Evolutionary conservation across 2,888 invertebrate genomes (phyloP), one percentile per base, ranked within the genome.

Genomic region (Leptopilina drosophilae): DNA sequence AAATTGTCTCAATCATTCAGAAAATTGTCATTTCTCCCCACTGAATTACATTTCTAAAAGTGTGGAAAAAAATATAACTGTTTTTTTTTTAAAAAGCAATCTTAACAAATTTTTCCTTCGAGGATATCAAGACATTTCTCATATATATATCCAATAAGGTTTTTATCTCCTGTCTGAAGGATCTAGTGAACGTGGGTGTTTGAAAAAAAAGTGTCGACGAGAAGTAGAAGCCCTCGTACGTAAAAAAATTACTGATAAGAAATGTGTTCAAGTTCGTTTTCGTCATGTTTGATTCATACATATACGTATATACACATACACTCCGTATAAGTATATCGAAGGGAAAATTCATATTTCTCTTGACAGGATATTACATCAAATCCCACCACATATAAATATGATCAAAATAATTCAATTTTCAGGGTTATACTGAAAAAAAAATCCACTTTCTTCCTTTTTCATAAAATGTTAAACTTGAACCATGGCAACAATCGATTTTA

Each of bases 161-260:
- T 56, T 73, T 73, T 56, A 73, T 73, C 56, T 26, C n/a, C 14
- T 9, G 66, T 42, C 33, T 73, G 73, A 73, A 73, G 33, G n/a
- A 73, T n/a, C 33, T 73, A 40, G 20, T 56, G 56, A 73, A 73
- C 40, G 40, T 33, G n/a, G n/a, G 56, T 40, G 56, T 73, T 56
- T 42, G 6, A 1, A 42, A 15, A 73, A 56, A 33, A 73, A 73
- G 53, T 56, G 56, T 53, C 69, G n/a, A 73, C n/a, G 46, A 69
- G 46, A 69, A 69, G 56, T 73, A 40, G 33, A 14, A 56, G 56
- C 73, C 73, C 73, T 73, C 56, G 8, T 42, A 42, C 42, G 8
- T 73, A 56, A 56, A 53, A 69, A 73, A 73, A 73, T 73, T 53
- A 73, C 56, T 56, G 73, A 73, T 73, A 73, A 73, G 56, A 73